Conservation (phyloP, 2,888 invertebrate genomes). For the Lasioglossum vierecki region DNA sequence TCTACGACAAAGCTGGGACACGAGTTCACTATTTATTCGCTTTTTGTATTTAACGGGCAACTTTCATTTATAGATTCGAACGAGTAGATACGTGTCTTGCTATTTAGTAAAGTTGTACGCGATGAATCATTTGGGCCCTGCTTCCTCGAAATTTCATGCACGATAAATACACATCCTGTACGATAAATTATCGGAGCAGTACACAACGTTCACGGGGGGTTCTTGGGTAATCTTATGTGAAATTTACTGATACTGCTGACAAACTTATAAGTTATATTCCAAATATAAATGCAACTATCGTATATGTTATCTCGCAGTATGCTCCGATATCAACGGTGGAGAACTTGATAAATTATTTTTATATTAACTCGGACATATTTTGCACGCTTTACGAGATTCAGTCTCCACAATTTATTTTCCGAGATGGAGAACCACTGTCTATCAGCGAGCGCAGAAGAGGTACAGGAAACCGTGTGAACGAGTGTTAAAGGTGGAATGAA, state of each 20-base stretch:
- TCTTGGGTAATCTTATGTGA: neutral
- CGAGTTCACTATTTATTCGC: neutral
- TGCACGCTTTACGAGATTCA: neutral
- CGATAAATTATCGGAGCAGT: neutral
- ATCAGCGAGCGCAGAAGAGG: neutral
- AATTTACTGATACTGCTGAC: neutral
- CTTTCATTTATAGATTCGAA: neutral
- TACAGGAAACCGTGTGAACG: constrained; percentile 1
- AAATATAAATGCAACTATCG: neutral
- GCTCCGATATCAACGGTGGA: neutral
- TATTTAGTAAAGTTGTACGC: neutral
- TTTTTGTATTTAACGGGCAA: neutral
- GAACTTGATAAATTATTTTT: neutral
- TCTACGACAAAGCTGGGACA: neutral
- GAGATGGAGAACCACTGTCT: neutral
- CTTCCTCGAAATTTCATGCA: neutral
- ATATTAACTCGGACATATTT: neutral
- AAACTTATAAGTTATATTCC: neutral
- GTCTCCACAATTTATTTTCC: neutral
- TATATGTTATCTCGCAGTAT: neutral
- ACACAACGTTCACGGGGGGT: neutral
- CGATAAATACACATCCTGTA: neutral
- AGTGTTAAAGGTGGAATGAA: neutral
- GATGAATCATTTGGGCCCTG: neutral
- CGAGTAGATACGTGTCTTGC: neutral